phyloP scores from a whole-genome alignment of 2,888 invertebrate species.

The Pyrgus malvae region DNA sequence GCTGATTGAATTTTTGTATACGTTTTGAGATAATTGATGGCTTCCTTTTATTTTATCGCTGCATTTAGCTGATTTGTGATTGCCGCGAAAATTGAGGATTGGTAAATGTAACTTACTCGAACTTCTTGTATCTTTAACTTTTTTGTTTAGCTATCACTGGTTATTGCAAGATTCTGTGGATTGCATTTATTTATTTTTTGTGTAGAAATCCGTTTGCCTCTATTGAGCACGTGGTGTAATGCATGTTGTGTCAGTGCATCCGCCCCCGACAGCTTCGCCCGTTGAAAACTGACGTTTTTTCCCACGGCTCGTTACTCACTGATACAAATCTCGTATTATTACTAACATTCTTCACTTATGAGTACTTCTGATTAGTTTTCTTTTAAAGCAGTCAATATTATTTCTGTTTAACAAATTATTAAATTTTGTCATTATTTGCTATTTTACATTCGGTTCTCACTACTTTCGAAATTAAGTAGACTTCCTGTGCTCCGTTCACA shows the following conservation, averaged over 20 bases:
- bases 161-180: neutral
- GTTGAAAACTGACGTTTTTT: conserved; percentile 66
- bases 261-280: conserved; percentile 61
- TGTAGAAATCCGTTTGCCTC: conserved; percentile 27
- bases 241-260: conserved; percentile 57
- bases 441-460: conserved; percentile 30
- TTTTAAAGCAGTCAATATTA: neutral
- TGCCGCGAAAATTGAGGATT: too few species aligned
- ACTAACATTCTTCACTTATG: conserved; percentile 18
- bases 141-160: too few species aligned
- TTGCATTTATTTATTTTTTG: conserved; percentile 11
- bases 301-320: conserved; percentile 67
- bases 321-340: conserved; percentile 57
- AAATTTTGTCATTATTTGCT: conserved; percentile 5
- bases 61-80: too few species aligned
- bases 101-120: too few species aligned
- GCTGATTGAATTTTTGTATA: too few species aligned
- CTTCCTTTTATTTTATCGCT: too few species aligned
- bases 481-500: conserved; percentile 73
- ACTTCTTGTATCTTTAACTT: too few species aligned
- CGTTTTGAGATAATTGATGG: too few species aligned
- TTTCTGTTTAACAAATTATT: neutral
- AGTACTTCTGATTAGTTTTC: neutral
- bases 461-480: conserved; percentile 62
- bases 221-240: conserved; percentile 50